These are phyloP conservation scores for Trisateles emortualis DNA, from an alignment of 2,888 invertebrate genomes.

Conservation along the genomic window DNA sequence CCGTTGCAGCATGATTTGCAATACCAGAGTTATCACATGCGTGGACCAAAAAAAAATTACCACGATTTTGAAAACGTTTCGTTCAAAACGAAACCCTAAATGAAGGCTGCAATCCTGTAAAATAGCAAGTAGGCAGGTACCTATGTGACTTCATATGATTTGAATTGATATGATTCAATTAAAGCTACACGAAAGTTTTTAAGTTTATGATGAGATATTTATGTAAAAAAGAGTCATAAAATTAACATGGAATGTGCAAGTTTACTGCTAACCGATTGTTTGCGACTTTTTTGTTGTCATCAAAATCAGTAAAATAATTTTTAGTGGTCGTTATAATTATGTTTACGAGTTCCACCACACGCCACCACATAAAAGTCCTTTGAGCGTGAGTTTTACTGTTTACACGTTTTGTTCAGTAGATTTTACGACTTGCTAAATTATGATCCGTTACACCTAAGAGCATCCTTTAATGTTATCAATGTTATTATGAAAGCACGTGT, in stretches of 20 bases:
- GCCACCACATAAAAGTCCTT: slow-evolving; percentile 57
- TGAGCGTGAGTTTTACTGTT: slow-evolving; percentile 58
- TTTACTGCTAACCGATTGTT: slow-evolving; percentile 47
- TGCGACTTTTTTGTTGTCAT: slow-evolving; percentile 51
- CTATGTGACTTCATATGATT: too few species aligned
- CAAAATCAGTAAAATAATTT: slow-evolving; percentile 55
- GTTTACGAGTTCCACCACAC: slow-evolving; percentile 61
- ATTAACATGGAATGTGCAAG: slow-evolving; percentile 36
- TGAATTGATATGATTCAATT: too few species aligned
- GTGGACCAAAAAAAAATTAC: too few species aligned
- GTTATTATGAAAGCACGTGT: slow-evolving; percentile 10
- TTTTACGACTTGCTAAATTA: slow-evolving; percentile 48
- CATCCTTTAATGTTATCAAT: slow-evolving; percentile 31
- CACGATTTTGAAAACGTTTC: too few species aligned
- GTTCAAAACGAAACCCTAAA: too few species aligned
- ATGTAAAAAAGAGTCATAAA: slow-evolving; percentile 37
- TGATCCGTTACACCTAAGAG: slow-evolving; percentile 29
- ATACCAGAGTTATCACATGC: too few species aligned
- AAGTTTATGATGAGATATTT: slow-evolving; percentile 10
- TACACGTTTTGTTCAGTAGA: slow-evolving; percentile 46
- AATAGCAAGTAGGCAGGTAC: too few species aligned
- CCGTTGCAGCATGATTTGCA: too few species aligned
- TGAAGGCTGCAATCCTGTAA: too few species aligned
- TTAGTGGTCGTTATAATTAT: slow-evolving; percentile 66
- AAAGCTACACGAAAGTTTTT: background rate